Conservation (phyloP, 2,888 invertebrate species). For the Melanophora roralis region DNA sequence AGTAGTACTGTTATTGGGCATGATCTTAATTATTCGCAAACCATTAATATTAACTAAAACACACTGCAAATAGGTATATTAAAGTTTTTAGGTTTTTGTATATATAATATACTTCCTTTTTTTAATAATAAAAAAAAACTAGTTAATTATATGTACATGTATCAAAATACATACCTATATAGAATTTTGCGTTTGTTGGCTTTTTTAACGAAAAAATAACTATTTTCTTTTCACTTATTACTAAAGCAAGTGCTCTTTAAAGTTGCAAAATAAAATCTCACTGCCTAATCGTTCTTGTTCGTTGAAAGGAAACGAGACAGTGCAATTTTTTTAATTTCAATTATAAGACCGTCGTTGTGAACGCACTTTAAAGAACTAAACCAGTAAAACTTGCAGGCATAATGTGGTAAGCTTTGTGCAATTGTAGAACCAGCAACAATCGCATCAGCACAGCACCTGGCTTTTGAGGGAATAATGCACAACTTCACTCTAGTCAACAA, state of each 20-base stretch:
- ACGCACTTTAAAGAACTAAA: conserved; percentile 56
- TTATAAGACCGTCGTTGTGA: conserved; percentile 51
- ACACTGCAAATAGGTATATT: neutral
- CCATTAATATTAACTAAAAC: conserved; percentile 33
- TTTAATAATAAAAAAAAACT: conserved; percentile 15
- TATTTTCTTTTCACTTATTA: conserved; percentile 11
- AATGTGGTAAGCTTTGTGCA: conserved; percentile 51
- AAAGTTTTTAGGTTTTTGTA: neutral
- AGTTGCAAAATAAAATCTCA: conserved; percentile 47
- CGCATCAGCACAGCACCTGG: conserved; percentile 47
- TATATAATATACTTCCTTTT: conserved; percentile 40
- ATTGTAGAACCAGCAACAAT: conserved; percentile 6
- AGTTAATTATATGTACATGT: neutral
- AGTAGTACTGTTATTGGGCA: conserved; percentile 56
- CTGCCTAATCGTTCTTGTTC: conserved; percentile 18
- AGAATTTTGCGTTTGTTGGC: neutral
- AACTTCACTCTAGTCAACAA: conserved; percentile 22
- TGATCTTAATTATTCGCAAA: conserved; percentile 48
- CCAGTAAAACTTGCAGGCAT: conserved; percentile 49
- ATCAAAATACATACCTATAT: neutral
- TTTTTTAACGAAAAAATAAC: neutral
- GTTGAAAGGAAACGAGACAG: conserved; percentile 25
- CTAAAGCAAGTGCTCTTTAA: conserved; percentile 3
- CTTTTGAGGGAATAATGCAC: conserved; percentile 44
- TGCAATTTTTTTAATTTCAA: conserved; percentile 48